Conservation (phyloP, 1,140 invertebrate genomes). For the Cephus cinctus region DNA sequence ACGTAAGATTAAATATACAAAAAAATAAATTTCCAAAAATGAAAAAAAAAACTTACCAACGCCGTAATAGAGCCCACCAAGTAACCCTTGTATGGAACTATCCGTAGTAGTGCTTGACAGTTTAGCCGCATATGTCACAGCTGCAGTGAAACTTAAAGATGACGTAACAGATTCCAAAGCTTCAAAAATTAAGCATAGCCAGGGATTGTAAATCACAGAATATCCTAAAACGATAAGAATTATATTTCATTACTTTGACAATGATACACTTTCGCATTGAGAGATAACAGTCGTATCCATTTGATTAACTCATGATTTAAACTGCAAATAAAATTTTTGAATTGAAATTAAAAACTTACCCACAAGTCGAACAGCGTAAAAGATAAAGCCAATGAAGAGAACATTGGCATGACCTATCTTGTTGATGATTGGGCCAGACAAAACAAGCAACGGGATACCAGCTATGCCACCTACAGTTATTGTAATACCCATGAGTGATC, state of each 20-base stretch:
- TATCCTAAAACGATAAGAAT: conserved; percentile 61
- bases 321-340: conserved; percentile 7
- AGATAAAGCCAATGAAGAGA: conserved; percentile 76
- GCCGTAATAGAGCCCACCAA: conserved; percentile 79
- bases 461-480: conserved; percentile 77
- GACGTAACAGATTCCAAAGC: conserved; percentile 82
- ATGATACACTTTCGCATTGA: neutral
- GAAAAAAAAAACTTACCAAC: conserved; percentile 61
- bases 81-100: conserved; percentile 77
- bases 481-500: conserved; percentile 81
- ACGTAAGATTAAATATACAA: neutral
- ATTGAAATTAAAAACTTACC: conserved; percentile 53
- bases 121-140: conserved; percentile 77
- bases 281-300: neutral
- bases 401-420: conserved; percentile 79
- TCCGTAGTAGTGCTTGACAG: conserved; percentile 78
- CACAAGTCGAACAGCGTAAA: conserved; percentile 72
- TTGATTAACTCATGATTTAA: neutral
- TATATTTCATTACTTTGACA: neutral
- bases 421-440: conserved; percentile 77
- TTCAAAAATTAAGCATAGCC: conserved; percentile 80
- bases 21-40: neutral
- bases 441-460: conserved; percentile 74
- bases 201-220: conserved; percentile 78
- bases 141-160: conserved; percentile 78